phyloP scores from a whole-genome alignment of 1,140 invertebrate genomes.

The Portunus trituberculatus region DNA sequence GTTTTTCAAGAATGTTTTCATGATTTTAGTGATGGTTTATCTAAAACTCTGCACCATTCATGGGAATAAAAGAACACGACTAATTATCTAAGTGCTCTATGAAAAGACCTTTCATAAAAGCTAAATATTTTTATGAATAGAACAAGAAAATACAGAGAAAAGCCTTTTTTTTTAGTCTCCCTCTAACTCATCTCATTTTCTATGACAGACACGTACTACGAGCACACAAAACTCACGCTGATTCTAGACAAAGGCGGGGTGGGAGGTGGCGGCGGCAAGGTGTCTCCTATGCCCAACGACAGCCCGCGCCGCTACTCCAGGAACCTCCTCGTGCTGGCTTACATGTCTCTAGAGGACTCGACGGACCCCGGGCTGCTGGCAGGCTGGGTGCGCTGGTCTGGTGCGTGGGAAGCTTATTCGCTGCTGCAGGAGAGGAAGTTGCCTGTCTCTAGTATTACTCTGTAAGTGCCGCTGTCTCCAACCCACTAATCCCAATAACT shows the following conservation, averaged over 20 bases:
- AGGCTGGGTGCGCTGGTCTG: conserved; percentile 74
- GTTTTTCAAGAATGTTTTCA: too few species aligned
- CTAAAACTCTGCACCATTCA: too few species aligned
- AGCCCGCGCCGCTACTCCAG: background rate
- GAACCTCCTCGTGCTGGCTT: conserved; percentile 67
- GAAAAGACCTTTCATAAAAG: too few species aligned
- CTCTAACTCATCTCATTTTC: background rate
- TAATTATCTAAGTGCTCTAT: too few species aligned
- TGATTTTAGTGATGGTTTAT: too few species aligned
- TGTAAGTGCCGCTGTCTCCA: conserved; percentile 46
- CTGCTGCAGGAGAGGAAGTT: conserved; percentile 64
- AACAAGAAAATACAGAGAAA: too few species aligned
- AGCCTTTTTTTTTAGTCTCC: too few species aligned
- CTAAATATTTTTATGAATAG: too few species aligned
- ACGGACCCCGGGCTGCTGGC: conserved; percentile 60
- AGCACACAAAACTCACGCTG: conserved; percentile 64
- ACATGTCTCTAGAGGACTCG: conserved; percentile 64
- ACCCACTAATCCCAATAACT: background rate
- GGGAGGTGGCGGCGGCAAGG: background rate
- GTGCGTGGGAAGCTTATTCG: conserved; percentile 67
- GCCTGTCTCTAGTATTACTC: conserved; percentile 64
- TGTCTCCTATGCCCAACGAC: background rate
- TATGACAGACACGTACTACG: conserved; percentile 57
- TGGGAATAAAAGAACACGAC: too few species aligned
- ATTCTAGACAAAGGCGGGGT: conserved; percentile 49